These are phyloP conservation scores for Scalopus aquaticus DNA, from an alignment of 2,113 vertebrate species.

Conservation along the genomic window DNA sequence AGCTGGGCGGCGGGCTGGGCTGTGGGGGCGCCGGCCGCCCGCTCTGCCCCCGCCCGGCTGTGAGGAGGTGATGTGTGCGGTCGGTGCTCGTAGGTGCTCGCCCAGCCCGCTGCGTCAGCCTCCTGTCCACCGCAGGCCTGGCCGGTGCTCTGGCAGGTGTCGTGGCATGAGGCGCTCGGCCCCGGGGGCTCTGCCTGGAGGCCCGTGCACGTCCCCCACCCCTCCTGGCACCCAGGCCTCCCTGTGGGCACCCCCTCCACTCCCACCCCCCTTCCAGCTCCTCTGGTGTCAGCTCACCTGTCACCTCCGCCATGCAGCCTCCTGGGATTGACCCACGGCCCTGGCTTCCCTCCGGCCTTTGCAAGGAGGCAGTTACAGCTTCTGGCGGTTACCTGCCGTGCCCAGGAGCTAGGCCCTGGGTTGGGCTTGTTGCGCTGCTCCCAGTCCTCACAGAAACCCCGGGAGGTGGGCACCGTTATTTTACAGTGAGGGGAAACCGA, in stretches of 20 bases:
- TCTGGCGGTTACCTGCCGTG: accelerated
- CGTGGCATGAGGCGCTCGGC: neutral
- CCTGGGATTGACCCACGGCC: accelerated
- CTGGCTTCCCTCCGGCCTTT: neutral
- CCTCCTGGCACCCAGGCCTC: neutral
- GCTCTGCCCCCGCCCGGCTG: too few relatives aligned
- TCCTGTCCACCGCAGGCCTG: too few relatives aligned
- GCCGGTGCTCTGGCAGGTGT: too few relatives aligned
- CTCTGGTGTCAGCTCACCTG: neutral
- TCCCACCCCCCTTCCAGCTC: neutral
- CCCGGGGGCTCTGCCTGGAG: neutral
- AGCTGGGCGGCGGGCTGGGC: too few relatives aligned
- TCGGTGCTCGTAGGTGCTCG: neutral
- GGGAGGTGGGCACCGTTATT: accelerated
- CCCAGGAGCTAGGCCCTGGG: accelerated
- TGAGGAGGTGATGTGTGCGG: neutral
- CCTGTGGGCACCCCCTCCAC: accelerated
- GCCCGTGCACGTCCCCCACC: neutral
- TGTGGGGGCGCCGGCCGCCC: too few relatives aligned
- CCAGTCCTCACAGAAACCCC: neutral
- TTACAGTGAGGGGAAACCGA: neutral
- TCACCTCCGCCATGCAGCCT: neutral
- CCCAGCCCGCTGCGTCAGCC: too few relatives aligned
- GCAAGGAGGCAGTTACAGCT: neutral
- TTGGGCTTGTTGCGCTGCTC: accelerated